Evolutionary conservation across 2,888 invertebrate species (phyloP).

Genomic region (Furcula furcula): DNA sequence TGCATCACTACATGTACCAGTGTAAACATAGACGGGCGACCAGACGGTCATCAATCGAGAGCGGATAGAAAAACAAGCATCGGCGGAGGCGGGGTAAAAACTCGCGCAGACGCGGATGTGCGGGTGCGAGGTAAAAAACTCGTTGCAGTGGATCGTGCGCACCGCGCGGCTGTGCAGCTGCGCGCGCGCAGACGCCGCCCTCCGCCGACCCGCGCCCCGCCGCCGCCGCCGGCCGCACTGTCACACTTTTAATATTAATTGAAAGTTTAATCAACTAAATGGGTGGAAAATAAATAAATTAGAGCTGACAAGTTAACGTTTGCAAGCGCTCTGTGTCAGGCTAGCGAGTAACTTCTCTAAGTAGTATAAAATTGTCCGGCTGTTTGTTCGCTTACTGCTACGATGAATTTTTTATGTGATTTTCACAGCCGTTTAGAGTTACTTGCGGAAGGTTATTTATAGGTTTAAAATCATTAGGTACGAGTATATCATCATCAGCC

Average conservation of each 20-base stretch:
- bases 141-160: constrained; percentile 54
- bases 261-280: constrained; percentile 1
- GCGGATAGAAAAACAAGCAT: constrained; percentile 57
- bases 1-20: constrained; percentile 19
- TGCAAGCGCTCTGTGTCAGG: too few relatives aligned
- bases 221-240: not conserved
- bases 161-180: constrained; percentile 10
- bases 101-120: constrained; percentile 68
- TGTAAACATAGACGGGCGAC: constrained; percentile 52
- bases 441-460: too few relatives aligned
- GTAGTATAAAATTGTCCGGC: too few relatives aligned
- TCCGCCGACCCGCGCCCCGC: not conserved
- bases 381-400: too few relatives aligned
- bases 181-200: not conserved
- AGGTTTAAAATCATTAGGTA: too few relatives aligned
- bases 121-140: constrained; percentile 48
- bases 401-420: too few relatives aligned
- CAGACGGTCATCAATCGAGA: constrained; percentile 67
- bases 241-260: constrained; percentile 1
- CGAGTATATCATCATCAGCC: too few relatives aligned
- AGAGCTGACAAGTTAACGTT: not conserved
- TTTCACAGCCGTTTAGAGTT: too few relatives aligned
- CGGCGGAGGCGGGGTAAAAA: constrained; percentile 57
- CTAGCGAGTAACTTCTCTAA: too few relatives aligned
- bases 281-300: not conserved